These are phyloP conservation scores for Coracias cyanogaster DNA, from an alignment of 2,797 vertebrate species.

Conservation along the genomic window DNA sequence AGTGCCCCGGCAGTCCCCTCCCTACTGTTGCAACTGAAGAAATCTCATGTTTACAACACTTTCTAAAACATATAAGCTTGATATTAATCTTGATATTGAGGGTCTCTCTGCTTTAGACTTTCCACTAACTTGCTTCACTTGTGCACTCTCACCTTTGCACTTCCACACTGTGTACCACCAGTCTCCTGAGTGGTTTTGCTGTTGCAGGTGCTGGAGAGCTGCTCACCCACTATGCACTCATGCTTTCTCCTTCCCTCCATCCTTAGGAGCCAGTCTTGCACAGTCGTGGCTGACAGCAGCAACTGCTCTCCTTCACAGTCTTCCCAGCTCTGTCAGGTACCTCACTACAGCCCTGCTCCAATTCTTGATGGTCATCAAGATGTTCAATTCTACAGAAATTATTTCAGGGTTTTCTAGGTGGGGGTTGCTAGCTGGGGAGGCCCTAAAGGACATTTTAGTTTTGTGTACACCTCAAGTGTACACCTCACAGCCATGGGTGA, in stretches of 20 bases:
- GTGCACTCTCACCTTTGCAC: slow-evolving; percentile 2
- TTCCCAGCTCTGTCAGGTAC: background rate
- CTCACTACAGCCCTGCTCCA: background rate
- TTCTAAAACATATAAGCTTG: background rate
- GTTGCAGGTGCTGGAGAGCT: slow-evolving; percentile 31
- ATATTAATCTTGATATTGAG: background rate
- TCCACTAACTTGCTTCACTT: background rate
- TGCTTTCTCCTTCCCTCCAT: background rate
- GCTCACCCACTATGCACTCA: background rate
- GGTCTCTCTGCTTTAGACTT: background rate
- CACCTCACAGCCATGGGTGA: background rate
- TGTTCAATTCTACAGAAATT: background rate
- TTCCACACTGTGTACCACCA: background rate
- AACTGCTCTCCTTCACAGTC: background rate
- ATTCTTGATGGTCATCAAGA: background rate
- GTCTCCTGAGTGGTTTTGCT: slow-evolving; percentile 53
- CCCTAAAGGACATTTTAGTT: background rate
- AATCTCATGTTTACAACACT: background rate
- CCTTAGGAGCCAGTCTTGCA: background rate
- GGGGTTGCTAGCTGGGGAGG: background rate
- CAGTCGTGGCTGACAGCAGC: background rate
- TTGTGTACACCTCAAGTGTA: background rate
- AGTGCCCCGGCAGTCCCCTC: background rate
- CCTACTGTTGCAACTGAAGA: background rate
- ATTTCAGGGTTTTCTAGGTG: background rate